phyloP scores from a whole-genome alignment of 2,113 vertebrate genomes.

The Apodemus sylvaticus region DNA sequence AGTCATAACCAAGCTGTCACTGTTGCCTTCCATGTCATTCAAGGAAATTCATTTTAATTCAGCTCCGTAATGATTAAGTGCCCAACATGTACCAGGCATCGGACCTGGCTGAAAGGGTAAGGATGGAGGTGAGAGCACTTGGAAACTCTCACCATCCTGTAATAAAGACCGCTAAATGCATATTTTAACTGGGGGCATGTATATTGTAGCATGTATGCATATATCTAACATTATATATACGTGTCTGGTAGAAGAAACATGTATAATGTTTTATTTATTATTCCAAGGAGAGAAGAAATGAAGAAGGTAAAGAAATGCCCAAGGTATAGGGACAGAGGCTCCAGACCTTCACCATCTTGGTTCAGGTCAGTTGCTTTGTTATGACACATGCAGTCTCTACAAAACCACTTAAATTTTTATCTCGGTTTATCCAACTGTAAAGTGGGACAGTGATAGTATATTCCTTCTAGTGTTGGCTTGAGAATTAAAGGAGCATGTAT shows the following conservation, averaged over 20 bases:
- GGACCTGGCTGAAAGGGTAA: neutral
- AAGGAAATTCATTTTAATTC: conserved; percentile 60
- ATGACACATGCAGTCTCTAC: neutral
- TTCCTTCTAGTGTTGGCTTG: neutral
- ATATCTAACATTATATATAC: neutral
- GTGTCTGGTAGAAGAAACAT: neutral
- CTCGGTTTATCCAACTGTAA: conserved; percentile 9
- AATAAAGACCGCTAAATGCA: neutral
- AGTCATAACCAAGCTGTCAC: conserved; percentile 46
- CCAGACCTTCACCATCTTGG: neutral
- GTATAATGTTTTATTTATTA: neutral
- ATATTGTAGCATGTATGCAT: neutral
- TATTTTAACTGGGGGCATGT: neutral
- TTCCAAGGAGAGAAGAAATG: neutral
- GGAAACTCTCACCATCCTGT: neutral
- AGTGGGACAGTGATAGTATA: neutral
- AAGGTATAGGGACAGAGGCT: neutral
- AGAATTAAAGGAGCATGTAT: neutral
- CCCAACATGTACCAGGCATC: neutral
- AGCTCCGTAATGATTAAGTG: conserved; percentile 3
- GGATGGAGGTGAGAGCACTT: conserved; percentile 26
- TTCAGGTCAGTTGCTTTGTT: neutral
- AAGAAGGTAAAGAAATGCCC: neutral
- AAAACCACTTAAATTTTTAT: neutral
- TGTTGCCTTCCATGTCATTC: neutral